A percentile compares a stretch with the other conserved stretches of the same genome.
These are phyloP conservation scores for Desmophyllum pertusum DNA, from an alignment of 92 coral and sea anemone species.

Conservation along the genomic window DNA sequence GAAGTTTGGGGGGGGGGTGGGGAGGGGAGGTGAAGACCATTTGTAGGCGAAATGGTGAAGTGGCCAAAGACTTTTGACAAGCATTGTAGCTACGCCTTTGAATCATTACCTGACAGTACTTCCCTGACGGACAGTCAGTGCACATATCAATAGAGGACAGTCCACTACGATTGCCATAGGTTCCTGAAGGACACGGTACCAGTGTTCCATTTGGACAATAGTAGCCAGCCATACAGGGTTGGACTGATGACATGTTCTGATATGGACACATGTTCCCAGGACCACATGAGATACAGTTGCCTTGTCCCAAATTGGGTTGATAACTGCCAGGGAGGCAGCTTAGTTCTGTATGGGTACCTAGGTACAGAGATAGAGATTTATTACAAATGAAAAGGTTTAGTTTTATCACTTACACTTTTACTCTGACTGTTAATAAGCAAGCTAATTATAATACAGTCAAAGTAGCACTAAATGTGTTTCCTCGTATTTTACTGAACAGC, in stretches of 20 bases:
- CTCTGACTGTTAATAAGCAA: neutral
- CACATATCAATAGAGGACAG: conserved; percentile 70
- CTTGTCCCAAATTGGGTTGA: conserved; percentile 89
- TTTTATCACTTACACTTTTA: neutral
- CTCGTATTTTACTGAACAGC: neutral
- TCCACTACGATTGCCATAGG: conserved; percentile 89
- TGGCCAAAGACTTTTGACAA: no score
- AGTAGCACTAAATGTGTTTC: neutral
- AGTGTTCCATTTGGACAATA: conserved; percentile 93
- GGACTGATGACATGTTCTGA: conserved; percentile 88
- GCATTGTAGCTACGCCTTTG: no score
- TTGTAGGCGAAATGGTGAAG: no score
- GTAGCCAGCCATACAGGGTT: conserved; percentile 82
- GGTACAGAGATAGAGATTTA: neutral
- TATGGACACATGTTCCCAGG: conserved; percentile 93
- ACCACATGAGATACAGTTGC: conserved; percentile 74
- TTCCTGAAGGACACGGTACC: conserved; percentile 87
- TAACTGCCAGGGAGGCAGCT: conserved; percentile 88
- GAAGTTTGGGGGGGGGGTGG: neutral
- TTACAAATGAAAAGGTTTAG: neutral
- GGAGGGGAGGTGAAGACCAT: neutral
- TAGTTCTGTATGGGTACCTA: conserved; percentile 74
- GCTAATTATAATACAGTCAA: neutral
- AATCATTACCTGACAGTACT: conserved; percentile 64
- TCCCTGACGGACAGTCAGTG: conserved; percentile 90